A percentile compares a stretch with the other conserved stretches of the same genome.
Conservation (phyloP, 1,140 invertebrate species). For the Formica selysi region DNA sequence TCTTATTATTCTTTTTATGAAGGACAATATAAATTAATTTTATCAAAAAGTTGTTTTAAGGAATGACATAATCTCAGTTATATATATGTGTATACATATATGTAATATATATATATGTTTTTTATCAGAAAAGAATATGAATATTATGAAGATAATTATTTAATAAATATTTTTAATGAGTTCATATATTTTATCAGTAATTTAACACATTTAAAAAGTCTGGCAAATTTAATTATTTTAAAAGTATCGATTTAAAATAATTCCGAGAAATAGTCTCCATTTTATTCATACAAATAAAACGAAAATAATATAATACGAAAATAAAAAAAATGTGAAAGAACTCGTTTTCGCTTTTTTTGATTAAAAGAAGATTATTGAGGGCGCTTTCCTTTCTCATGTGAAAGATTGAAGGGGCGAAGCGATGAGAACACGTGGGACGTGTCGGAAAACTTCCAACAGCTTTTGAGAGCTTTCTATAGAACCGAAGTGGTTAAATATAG, state of each 20-base stretch:
- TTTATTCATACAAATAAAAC: not conserved
- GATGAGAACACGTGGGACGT: constrained; percentile 26
- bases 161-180: not conserved
- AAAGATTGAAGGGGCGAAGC: constrained; percentile 23
- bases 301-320: not conserved
- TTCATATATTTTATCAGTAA: not conserved
- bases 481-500: constrained; percentile 36
- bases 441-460: constrained; percentile 49
- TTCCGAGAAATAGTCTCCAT: not conserved
- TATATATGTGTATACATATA: not conserved
- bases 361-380: not conserved
- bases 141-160: not conserved
- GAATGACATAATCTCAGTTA: not conserved
- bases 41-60: not conserved
- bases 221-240: not conserved
- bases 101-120: not conserved
- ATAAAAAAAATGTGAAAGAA: not conserved
- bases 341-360: not conserved
- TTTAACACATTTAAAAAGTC: not conserved
- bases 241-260: not conserved
- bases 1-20: not conserved
- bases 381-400: not conserved
- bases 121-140: not conserved
- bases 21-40: not conserved
- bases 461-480: constrained; percentile 37